Evolutionary conservation across 2,113 vertebrate species (phyloP), one percentile per base, ranked within the genome.

Genomic region (Ciconia stormi): DNA sequence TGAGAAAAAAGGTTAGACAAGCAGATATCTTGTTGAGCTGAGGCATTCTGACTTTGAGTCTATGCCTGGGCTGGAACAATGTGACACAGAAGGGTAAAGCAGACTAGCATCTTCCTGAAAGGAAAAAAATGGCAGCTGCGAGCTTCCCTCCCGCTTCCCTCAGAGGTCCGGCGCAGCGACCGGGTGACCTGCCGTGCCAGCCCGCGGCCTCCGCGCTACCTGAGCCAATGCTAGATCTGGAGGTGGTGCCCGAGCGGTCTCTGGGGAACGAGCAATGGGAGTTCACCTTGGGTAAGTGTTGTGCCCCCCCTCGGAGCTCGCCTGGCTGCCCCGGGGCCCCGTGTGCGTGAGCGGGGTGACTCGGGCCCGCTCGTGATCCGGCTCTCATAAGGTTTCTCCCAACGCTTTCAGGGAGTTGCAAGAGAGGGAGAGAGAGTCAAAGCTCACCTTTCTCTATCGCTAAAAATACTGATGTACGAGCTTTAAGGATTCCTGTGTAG

Each of bases 251-350:
- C 97, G 99, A 99, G 98, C 99, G 99, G 94, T 99, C 99, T 98
- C 98, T 99, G 97, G 99, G 99, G 98, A 99, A 99, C 98, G 99
- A 99, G 97, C 99, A 99, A 99, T 99, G 99, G 99, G 99, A 99
- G 98, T 99, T 99, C 93, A 99, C 99, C 88, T 98, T 99, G 98
- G 99, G 99, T 99, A 91, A 98, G 98, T 97, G 47, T 23, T 38
- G 32, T 29, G 34, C 13, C 40, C 16, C 29, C 59, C 25, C 30
- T 44, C 5, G 6, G 52, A 29, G 46, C 42, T 27, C 32, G 7
- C 42, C 26, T 15, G 59, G 4, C 70, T 15, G 38, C 34, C 73
- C 74, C 11, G 13, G 46, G 49, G 19, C 49, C 55, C 61, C 22
- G 1, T 15, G 3, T 11, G 62, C 25, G 2, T 6, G 30, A 22